These are phyloP conservation scores for Gymnorhina tibicen DNA, from an alignment of 2,113 vertebrate genomes.

Conservation along the genomic window DNA sequence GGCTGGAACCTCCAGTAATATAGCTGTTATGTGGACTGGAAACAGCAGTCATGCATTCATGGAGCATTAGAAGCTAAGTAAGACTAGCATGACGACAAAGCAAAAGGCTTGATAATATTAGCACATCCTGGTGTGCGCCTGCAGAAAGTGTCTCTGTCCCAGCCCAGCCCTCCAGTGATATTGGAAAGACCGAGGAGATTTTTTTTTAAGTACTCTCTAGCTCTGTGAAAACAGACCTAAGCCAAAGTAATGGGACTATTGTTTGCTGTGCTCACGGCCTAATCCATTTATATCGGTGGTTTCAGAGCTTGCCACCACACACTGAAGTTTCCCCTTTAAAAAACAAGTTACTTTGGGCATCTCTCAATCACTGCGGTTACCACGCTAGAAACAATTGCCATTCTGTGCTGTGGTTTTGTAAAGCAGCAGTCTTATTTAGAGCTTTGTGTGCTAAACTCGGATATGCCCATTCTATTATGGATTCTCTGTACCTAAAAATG, in stretches of 20 bases:
- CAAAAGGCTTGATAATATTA: background rate
- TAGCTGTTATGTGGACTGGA: slow-evolving; percentile 50
- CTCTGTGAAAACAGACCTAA: slow-evolving; percentile 43
- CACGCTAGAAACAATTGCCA: slow-evolving; percentile 44
- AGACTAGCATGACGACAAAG: background rate
- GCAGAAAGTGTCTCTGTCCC: background rate
- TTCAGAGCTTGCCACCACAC: slow-evolving; percentile 21
- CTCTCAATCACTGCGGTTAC: slow-evolving; percentile 52
- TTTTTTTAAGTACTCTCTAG: background rate
- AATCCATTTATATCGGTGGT: slow-evolving; percentile 51
- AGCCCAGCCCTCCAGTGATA: background rate
- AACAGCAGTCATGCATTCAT: slow-evolving; percentile 4
- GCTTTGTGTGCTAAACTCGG: slow-evolving; percentile 30
- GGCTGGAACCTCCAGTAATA: slow-evolving; percentile 60
- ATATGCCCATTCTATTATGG: slow-evolving; percentile 34
- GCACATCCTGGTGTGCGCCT: background rate
- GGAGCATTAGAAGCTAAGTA: background rate
- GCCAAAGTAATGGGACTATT: slow-evolving; percentile 27
- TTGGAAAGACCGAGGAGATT: background rate
- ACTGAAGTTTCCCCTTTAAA: slow-evolving; percentile 33
- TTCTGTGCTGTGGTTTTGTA: slow-evolving; percentile 67
- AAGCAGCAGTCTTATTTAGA: slow-evolving; percentile 60
- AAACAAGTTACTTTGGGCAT: slow-evolving; percentile 14
- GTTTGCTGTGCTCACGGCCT: background rate
- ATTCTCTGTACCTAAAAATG: slow-evolving; percentile 62